These are phyloP conservation scores for Eulimnadia texana DNA, from an alignment of 1,140 invertebrate genomes.

Conservation along the genomic window DNA sequence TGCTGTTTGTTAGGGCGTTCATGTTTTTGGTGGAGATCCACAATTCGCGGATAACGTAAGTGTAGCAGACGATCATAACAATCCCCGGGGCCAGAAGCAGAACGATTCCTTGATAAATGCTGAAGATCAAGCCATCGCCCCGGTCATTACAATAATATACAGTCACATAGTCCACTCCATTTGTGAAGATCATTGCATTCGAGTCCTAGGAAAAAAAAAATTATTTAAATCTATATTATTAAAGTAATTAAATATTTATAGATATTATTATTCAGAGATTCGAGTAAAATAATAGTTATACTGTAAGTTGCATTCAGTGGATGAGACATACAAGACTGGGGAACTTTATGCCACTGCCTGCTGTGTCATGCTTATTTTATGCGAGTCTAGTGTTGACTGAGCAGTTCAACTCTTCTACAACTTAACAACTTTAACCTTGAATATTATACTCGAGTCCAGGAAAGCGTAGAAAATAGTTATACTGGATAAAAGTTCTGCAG, in stretches of 20 bases:
- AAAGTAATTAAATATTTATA: too few species aligned
- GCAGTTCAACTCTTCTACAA: background rate
- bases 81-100: constrained; percentile 35
- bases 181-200: constrained; percentile 29
- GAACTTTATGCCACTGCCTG: background rate
- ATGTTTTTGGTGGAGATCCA: constrained; percentile 38
- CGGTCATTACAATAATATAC: constrained; percentile 31
- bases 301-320: background rate
- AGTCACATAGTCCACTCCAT: constrained; percentile 13
- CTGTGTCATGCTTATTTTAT: background rate
- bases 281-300: background rate
- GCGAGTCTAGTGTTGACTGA: background rate
- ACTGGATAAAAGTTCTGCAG: background rate
- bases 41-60: constrained; percentile 37
- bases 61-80: constrained; percentile 38
- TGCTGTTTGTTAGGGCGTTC: constrained; percentile 29
- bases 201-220: constrained; percentile 7
- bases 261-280: too few species aligned
- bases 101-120: constrained; percentile 35
- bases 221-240: background rate
- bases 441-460: too few species aligned
- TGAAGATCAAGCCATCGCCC: constrained; percentile 25
- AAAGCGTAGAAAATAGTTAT: too few species aligned
- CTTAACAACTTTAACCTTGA: too few species aligned
- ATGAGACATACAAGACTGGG: background rate